Conservation (phyloP, 2,888 invertebrate genomes). For the Andrena dorsata region DNA sequence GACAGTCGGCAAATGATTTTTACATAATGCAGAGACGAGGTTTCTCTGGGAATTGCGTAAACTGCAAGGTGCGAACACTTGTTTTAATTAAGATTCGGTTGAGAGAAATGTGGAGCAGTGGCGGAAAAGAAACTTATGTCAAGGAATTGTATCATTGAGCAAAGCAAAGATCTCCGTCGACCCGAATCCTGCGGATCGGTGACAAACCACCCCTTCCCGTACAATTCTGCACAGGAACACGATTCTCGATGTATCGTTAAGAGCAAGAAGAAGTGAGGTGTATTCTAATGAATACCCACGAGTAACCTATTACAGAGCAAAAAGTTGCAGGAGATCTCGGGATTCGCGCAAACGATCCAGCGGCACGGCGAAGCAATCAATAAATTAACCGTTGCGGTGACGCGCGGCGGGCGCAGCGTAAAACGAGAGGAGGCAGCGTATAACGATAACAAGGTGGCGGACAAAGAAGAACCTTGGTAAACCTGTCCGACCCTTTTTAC, state of each 20-base stretch:
- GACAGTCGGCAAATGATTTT: slow-evolving; percentile 28
- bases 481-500: slow-evolving; percentile 71
- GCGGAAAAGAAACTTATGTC: not conserved
- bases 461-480: slow-evolving; percentile 70
- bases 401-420: slow-evolving; percentile 30
- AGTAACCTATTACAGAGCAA: slow-evolving; percentile 7
- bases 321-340: not conserved
- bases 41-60: slow-evolving; percentile 41
- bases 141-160: not conserved
- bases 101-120: slow-evolving; percentile 17
- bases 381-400: slow-evolving; percentile 42
- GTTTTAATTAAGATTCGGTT: slow-evolving; percentile 9
- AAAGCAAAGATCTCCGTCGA: not conserved
- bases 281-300: not conserved
- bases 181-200: not conserved
- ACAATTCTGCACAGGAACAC: not conserved
- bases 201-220: not conserved
- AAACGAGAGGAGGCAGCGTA: slow-evolving; percentile 56
- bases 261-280: not conserved
- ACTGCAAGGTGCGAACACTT: slow-evolving; percentile 25
- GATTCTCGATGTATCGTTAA: not conserved
- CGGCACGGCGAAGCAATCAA: slow-evolving; percentile 21
- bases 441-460: slow-evolving; percentile 63
- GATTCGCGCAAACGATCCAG: slow-evolving; percentile 15
- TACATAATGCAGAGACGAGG: slow-evolving; percentile 19